A percentile compares a stretch with the other conserved stretches of the same genome.
Evolutionary conservation across 2,888 invertebrate genomes (phyloP).

Genomic region (Limnephilus lunatus): DNA sequence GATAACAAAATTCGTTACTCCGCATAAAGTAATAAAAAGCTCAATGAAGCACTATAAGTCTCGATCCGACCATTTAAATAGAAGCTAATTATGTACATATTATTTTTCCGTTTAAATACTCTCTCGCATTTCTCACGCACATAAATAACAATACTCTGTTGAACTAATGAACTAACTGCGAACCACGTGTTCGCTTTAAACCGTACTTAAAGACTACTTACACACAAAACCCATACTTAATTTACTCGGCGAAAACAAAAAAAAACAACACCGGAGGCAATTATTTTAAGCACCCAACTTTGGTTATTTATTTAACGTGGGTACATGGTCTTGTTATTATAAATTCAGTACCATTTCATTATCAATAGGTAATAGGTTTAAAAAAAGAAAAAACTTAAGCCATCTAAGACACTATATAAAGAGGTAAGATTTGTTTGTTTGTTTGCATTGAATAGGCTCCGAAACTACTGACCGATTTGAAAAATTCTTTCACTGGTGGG

Average conservation of each 20-base stretch:
- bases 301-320: background rate
- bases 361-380: background rate
- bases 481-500: too few species aligned
- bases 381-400: too few species aligned
- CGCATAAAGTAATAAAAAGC: background rate
- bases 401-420: too few species aligned
- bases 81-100: conserved; percentile 23
- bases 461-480: too few species aligned
- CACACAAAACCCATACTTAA: conserved; percentile 3
- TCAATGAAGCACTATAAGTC: background rate
- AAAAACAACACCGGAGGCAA: background rate
- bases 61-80: background rate
- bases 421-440: too few species aligned
- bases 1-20: background rate
- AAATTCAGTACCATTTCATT: background rate
- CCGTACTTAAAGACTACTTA: conserved; percentile 25
- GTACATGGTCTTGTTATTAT: background rate
- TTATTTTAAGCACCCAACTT: background rate
- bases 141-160: conserved; percentile 2
- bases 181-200: background rate
- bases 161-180: background rate
- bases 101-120: background rate
- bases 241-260: conserved; percentile 6
- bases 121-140: conserved; percentile 9
- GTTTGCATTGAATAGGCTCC: too few species aligned